Percentiles rank a stretch among this genome's conserved stretches.
phyloP scores from a whole-genome alignment of 53 echinoderm and acorn worm genomes.

The Hippasteria phrygiana region DNA sequence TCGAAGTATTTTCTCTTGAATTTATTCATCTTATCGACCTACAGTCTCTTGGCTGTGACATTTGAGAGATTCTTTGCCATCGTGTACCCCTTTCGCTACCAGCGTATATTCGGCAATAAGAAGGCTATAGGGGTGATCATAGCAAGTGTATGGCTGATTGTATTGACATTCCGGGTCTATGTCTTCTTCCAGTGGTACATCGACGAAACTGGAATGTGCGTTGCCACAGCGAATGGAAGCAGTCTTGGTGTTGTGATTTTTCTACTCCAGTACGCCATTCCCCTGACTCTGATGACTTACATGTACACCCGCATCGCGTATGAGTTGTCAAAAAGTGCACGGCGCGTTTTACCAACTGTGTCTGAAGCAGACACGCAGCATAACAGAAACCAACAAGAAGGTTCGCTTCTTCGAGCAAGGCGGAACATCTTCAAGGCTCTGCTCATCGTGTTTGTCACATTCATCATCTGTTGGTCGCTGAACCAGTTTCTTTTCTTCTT shows the following conservation, averaged over 20 bases:
- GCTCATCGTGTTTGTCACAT: conserved; percentile 76
- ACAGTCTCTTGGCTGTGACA: conserved; percentile 58
- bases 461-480: conserved; percentile 80
- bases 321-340: conserved; percentile 31
- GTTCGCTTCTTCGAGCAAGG: conserved; percentile 49
- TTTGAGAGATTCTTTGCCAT: conserved; percentile 67
- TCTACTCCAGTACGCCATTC: conserved; percentile 39
- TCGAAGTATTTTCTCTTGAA: conserved; percentile 33
- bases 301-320: conserved; percentile 49
- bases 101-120: conserved; percentile 31
- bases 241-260: conserved; percentile 37
- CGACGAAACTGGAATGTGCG: neutral
- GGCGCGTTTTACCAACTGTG: conserved; percentile 20
- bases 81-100: conserved; percentile 54
- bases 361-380: neutral
- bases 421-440: conserved; percentile 72
- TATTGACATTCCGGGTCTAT: conserved; percentile 31
- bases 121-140: conserved; percentile 16
- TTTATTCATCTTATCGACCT: conserved; percentile 54
- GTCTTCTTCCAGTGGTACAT: conserved; percentile 53
- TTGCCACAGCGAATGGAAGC: neutral
- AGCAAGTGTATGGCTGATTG: conserved; percentile 4
- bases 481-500: conserved; percentile 80
- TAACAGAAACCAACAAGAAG: neutral
- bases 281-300: conserved; percentile 33